A percentile compares a stretch with the other conserved stretches of the same genome.
Conservation (phyloP, 2,888 invertebrate genomes). For the Drosophila barbarae region DNA sequence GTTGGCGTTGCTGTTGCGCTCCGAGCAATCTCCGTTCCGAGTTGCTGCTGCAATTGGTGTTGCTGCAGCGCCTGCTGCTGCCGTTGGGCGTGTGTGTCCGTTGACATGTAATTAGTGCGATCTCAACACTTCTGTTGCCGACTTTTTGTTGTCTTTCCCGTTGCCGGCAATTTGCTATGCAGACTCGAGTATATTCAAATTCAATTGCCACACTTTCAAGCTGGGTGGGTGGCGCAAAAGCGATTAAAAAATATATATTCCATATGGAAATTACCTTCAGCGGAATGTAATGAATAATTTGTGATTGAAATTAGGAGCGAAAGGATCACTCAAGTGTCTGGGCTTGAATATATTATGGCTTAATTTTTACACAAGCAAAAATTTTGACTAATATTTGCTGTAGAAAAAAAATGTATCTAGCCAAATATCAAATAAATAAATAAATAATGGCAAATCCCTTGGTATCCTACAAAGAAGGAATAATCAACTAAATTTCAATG, state of each 20-base stretch:
- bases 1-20: constrained; percentile 55
- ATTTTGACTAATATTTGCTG: not conserved
- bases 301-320: constrained; percentile 1
- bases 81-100: constrained; percentile 48
- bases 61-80: constrained; percentile 33
- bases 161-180: constrained; percentile 58
- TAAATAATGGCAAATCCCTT: no score
- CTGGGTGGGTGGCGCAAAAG: constrained; percentile 56
- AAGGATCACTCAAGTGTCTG: constrained; percentile 15
- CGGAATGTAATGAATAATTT: constrained; percentile 25
- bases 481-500: not conserved
- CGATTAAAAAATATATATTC: constrained; percentile 3
- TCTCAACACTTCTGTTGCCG: constrained; percentile 72
- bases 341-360: not conserved
- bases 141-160: constrained; percentile 39
- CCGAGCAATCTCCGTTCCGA: not conserved
- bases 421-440: not conserved
- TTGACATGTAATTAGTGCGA: constrained; percentile 73
- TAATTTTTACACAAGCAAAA: not conserved
- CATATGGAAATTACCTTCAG: constrained; percentile 11
- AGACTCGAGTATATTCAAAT: constrained; percentile 58
- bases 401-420: not conserved
- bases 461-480: no score
- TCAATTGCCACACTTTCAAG: constrained; percentile 61
- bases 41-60: constrained; percentile 17